These are phyloP conservation scores for Hedya salicella DNA, from an alignment of 2,888 invertebrate genomes.

Conservation along the genomic window DNA sequence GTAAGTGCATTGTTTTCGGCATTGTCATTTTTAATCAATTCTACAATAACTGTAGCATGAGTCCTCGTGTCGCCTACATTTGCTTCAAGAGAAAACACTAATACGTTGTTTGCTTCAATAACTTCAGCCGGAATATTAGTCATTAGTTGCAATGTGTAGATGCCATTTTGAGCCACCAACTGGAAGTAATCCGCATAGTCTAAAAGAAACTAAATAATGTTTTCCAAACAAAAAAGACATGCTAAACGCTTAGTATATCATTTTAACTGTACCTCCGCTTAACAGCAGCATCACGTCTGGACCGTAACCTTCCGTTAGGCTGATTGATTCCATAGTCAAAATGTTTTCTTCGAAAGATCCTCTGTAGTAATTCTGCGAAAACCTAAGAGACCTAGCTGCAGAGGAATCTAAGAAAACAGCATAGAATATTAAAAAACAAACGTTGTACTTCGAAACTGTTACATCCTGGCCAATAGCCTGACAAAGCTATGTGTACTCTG, in stretches of 20 bases:
- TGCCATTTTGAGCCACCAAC: slow-evolving; percentile 46
- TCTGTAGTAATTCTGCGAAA: slow-evolving; percentile 50
- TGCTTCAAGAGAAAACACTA: slow-evolving; percentile 52
- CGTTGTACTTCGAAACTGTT: too few species aligned
- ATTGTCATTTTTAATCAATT: slow-evolving; percentile 8
- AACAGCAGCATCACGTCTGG: slow-evolving; percentile 46
- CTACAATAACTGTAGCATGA: slow-evolving; percentile 38
- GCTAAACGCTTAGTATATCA: not conserved
- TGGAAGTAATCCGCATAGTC: slow-evolving; percentile 54
- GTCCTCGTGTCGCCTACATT: slow-evolving; percentile 42
- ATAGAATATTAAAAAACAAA: slow-evolving; percentile 19
- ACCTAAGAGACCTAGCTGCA: slow-evolving; percentile 44
- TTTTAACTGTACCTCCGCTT: slow-evolving; percentile 51
- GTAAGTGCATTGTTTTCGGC: not conserved
- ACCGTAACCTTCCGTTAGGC: slow-evolving; percentile 47
- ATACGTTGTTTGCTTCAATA: slow-evolving; percentile 46
- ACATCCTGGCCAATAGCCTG: too few species aligned
- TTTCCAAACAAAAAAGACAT: not conserved
- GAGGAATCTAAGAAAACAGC: slow-evolving; percentile 45
- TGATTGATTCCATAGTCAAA: slow-evolving; percentile 48
- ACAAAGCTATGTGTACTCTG: too few species aligned
- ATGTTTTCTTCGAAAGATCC: slow-evolving; percentile 48
- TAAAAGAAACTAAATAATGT: slow-evolving; percentile 51
- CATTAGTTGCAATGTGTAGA: slow-evolving; percentile 47
- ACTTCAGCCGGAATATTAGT: slow-evolving; percentile 46